phyloP scores from a whole-genome alignment of 2,113 vertebrate species.

The Puffinus mauretanicus region DNA sequence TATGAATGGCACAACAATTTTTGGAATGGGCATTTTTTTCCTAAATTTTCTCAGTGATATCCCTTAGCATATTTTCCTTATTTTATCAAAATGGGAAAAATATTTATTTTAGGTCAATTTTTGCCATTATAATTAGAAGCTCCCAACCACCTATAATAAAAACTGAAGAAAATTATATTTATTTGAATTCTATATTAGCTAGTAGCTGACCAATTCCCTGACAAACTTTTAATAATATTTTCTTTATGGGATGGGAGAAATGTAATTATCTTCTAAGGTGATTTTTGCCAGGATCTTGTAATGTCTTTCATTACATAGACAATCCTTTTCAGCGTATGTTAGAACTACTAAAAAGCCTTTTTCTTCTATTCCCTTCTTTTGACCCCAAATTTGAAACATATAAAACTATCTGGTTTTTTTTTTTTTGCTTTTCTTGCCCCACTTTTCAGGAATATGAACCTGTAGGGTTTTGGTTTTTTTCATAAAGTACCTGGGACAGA shows the following conservation, averaged over 20 bases:
- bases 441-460: not conserved
- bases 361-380: not conserved
- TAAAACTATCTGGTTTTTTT: not conserved
- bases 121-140: not conserved
- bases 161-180: not conserved
- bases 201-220: not conserved
- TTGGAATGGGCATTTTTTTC: not conserved
- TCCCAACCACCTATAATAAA: not conserved
- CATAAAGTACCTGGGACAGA: not conserved
- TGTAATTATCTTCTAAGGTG: not conserved
- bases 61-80: not conserved
- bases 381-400: not conserved
- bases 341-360: not conserved
- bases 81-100: not conserved
- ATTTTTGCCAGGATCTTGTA: not conserved
- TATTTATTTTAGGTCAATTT: not conserved
- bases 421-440: not conserved
- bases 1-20: not conserved
- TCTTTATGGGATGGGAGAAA: not conserved
- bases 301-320: not conserved
- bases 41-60: not conserved
- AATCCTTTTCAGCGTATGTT: not conserved
- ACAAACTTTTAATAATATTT: not conserved
- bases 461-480: not conserved
- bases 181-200: not conserved